These are phyloP conservation scores for Terebella lapidaria DNA, from an alignment of 2,888 invertebrate genomes.

Conservation along the genomic window DNA sequence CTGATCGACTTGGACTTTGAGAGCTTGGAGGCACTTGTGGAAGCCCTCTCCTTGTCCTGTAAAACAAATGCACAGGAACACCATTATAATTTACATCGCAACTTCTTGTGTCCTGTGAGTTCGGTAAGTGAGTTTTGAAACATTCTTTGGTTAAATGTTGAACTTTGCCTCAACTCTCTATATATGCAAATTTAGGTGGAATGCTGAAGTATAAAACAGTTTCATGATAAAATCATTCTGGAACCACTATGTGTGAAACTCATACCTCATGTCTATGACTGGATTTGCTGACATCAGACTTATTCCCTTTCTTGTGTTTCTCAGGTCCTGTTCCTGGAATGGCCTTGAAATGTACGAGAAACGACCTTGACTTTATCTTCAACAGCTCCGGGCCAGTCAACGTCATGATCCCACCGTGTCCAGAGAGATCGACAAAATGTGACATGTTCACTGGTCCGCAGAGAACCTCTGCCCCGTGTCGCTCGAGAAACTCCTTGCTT, in stretches of 20 bases:
- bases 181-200: too few relatives aligned
- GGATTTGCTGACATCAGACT: too few relatives aligned
- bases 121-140: too few relatives aligned
- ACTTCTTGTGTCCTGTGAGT: too few relatives aligned
- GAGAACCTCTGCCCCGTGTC: slow-evolving; percentile 83
- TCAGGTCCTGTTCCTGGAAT: neutral
- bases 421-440: slow-evolving; percentile 77
- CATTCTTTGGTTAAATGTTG: too few relatives aligned
- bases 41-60: neutral
- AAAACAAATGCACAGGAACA: neutral
- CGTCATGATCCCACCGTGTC: slow-evolving; percentile 77
- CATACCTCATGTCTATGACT: too few relatives aligned
- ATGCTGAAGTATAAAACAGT: too few relatives aligned
- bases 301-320: neutral
- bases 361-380: slow-evolving; percentile 43
- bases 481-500: slow-evolving; percentile 68
- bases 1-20: neutral
- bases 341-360: slow-evolving; percentile 39
- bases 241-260: too few relatives aligned
- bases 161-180: too few relatives aligned
- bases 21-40: too few relatives aligned
- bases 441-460: slow-evolving; percentile 82
- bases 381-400: slow-evolving; percentile 70
- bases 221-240: too few relatives aligned
- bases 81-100: too few relatives aligned